phyloP scores from a whole-genome alignment of 1,140 invertebrate species.

The Aphelinus atriplicis region DNA sequence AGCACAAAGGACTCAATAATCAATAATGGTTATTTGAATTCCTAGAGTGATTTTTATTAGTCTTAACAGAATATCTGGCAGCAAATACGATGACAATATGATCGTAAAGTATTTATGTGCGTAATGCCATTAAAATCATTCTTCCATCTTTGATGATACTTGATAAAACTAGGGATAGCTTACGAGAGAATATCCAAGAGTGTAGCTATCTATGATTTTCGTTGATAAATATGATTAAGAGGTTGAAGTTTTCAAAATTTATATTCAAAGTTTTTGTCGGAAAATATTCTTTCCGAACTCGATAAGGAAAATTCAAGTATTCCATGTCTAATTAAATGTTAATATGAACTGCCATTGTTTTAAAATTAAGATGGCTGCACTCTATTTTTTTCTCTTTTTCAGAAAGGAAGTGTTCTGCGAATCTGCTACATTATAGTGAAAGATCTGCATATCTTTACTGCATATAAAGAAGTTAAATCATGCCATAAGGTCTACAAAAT shows the following conservation, averaged over 20 bases:
- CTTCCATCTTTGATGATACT: conserved; percentile 17
- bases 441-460: conserved; percentile 5
- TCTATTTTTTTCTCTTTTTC: conserved; percentile 18
- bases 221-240: conserved; percentile 1
- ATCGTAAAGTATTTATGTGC: conserved; percentile 36
- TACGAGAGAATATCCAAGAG: conserved; percentile 14
- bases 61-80: conserved; percentile 22
- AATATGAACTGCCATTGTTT: neutral
- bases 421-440: conserved; percentile 19
- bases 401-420: conserved; percentile 18
- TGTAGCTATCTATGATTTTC: conserved; percentile 7
- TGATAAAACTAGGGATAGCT: conserved; percentile 9
- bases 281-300: too few species aligned
- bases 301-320: too few species aligned
- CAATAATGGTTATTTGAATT: conserved; percentile 20
- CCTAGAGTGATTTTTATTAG: conserved; percentile 36
- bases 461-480: conserved; percentile 20
- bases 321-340: too few species aligned
- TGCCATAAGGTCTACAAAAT: conserved; percentile 21
- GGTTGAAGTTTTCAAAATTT: neutral
- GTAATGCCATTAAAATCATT: conserved; percentile 32
- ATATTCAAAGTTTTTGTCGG: neutral
- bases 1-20: conserved; percentile 34
- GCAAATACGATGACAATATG: conserved; percentile 36
- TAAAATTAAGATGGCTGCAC: conserved; percentile 7